phyloP scores from a whole-genome alignment of 2,888 invertebrate genomes.

The Buathra laborator region DNA sequence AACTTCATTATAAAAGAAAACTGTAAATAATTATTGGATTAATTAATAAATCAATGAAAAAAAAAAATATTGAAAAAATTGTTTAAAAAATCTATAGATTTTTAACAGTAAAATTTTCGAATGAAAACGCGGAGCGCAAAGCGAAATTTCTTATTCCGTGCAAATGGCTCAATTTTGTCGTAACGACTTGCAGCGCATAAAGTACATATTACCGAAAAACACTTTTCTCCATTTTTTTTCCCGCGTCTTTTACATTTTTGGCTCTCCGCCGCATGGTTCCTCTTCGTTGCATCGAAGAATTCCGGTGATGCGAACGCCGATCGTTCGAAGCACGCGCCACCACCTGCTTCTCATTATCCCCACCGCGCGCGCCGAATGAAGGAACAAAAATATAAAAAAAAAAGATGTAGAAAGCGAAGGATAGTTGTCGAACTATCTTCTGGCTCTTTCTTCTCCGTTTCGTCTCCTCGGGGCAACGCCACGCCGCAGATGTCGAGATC shows the following conservation, averaged over 20 bases:
- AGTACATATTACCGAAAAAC: constrained; percentile 69
- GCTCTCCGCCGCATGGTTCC: constrained; percentile 20
- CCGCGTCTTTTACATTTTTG: constrained; percentile 34
- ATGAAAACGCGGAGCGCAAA: background rate
- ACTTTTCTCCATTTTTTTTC: constrained; percentile 47
- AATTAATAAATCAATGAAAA: too few relatives aligned
- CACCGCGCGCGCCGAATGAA: constrained; percentile 62
- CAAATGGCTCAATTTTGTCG: constrained; percentile 70
- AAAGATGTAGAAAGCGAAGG: constrained; percentile 34
- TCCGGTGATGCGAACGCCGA: constrained; percentile 74
- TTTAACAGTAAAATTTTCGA: background rate
- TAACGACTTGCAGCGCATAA: constrained; percentile 57
- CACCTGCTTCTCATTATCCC: constrained; percentile 82
- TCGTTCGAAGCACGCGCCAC: constrained; percentile 79
- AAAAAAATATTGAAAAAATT: too few relatives aligned
- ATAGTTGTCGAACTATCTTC: constrained; percentile 52
- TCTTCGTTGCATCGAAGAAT: constrained; percentile 50
- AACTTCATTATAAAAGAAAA: too few relatives aligned
- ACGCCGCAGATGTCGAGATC: constrained; percentile 61
- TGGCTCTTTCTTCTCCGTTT: constrained; percentile 45
- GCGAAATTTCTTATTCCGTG: constrained; percentile 36
- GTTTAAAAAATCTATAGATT: background rate
- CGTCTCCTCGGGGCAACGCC: constrained; percentile 45
- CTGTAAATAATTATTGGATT: too few relatives aligned
- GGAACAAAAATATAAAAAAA: constrained; percentile 23